A percentile compares a stretch with the other conserved stretches of the same genome.
These are phyloP conservation scores for Caranx melampygus DNA, from an alignment of 2,113 vertebrate species.

Conservation along the genomic window DNA sequence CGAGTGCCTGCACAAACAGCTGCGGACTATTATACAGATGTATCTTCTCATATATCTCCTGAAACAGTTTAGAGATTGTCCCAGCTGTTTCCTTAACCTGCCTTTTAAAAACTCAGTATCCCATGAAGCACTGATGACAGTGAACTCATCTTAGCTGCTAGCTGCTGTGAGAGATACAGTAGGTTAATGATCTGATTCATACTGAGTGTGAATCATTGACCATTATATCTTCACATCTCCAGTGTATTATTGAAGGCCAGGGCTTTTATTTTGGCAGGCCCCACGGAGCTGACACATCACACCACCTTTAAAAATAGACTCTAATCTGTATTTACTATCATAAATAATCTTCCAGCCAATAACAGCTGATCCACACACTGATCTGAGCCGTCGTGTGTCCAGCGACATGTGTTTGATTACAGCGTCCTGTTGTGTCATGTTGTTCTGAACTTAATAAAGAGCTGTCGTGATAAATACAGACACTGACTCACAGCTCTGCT, in stretches of 20 bases:
- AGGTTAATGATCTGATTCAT: no score
- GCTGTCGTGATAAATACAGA: conserved; percentile 44
- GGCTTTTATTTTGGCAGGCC: conserved; percentile 31
- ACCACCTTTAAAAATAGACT: conserved; percentile 55
- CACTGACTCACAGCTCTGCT: conserved; percentile 52
- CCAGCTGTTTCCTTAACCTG: no score
- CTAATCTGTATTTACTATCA: conserved; percentile 56
- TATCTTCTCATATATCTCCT: no score
- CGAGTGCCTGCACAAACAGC: not conserved
- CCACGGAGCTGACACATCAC: conserved; percentile 14
- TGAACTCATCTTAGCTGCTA: not conserved
- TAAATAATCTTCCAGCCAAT: conserved; percentile 43
- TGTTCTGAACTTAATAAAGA: conserved; percentile 39
- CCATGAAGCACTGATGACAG: not conserved
- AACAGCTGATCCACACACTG: conserved; percentile 30
- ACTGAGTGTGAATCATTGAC: not conserved
- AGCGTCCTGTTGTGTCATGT: conserved; percentile 33
- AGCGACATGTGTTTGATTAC: conserved; percentile 46
- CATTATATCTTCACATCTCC: not conserved
- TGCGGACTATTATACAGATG: not conserved
- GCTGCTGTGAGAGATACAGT: not conserved
- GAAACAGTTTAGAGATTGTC: no score
- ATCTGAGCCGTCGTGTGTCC: conserved; percentile 26
- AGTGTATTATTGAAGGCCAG: not conserved
- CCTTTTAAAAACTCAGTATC: not conserved